Evolutionary conservation across 92 coral and sea anemone genomes (phyloP).

Genomic region (Porites evermanni): DNA sequence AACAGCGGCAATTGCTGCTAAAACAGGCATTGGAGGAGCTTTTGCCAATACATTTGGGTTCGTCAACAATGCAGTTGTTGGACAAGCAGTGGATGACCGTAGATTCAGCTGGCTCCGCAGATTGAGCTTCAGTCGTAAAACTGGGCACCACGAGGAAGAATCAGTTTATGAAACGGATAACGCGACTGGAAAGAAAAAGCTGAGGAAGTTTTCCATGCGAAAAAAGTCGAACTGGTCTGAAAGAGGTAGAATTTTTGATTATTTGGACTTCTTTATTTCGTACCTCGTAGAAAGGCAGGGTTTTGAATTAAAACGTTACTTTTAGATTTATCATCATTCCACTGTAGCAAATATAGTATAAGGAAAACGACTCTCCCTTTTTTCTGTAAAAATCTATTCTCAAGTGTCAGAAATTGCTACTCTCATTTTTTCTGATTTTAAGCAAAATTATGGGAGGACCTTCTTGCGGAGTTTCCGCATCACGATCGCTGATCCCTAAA

Average conservation of each 20-base stretch:
- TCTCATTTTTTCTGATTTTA: too few relatives aligned
- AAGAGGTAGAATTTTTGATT: not conserved
- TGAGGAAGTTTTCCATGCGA: not conserved
- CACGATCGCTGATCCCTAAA: too few relatives aligned
- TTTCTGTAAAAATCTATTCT: too few relatives aligned
- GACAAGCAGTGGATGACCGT: conserved; percentile 40
- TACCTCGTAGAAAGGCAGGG: not conserved
- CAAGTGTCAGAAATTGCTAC: too few relatives aligned
- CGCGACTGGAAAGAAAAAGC: conserved; percentile 9
- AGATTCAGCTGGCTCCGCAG: conserved; percentile 19
- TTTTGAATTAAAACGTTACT: not conserved
- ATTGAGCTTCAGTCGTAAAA: not conserved
- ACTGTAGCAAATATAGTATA: too few relatives aligned
- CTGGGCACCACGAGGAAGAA: not conserved
- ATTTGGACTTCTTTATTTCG: not conserved
- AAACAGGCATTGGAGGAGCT: conserved; percentile 37
- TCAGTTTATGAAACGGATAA: not conserved
- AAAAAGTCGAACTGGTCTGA: not conserved
- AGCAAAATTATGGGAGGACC: too few relatives aligned
- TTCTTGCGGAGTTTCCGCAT: too few relatives aligned
- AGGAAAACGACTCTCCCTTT: too few relatives aligned
- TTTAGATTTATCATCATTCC: not conserved
- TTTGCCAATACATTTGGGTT: conserved; percentile 46
- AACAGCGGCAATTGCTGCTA: not conserved
- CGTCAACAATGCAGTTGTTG: conserved; percentile 38